Evolutionary conservation across 2,797 vertebrate species (phyloP), one percentile per base, ranked within the genome.

Genomic region (Eupleurogrammus muticus): DNA sequence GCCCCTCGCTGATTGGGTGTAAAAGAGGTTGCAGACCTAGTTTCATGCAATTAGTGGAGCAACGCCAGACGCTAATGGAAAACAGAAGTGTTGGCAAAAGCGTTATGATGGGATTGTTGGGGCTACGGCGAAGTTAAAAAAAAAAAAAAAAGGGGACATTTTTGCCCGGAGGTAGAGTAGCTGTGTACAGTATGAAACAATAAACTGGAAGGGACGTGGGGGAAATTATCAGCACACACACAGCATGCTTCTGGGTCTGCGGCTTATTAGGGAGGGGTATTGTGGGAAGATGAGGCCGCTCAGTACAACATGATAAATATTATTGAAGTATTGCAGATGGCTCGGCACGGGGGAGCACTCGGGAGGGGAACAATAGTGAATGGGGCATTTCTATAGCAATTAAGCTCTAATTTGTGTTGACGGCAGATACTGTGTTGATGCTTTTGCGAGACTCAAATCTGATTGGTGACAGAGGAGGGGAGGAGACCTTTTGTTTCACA

Each of bases 41-140:
- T 90, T 91, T 85, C 71, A 87, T 87, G 91, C 89, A 92, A 94
- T 94, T 93, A 94, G 85, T 87, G 83, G 89, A 89, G 84, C 90
- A 89, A 89, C 89, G 91, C 83, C 84, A 87, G 83, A 80, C 73
- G 66, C 78, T 90, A 92, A 90, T 91, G 84, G 81, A 87, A 83
- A 81, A 86, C 84, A 89, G 87, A 85, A 68, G 81, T 82, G 81
- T 85, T 87, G 84, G 86, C 85, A 83, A 82, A n/a, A 80, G 85
- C 78, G 72, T 79, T 73, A 67, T 76, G 81, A 82, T 77, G 80
- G 79, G 74, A 75, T 75, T 75, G 85, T 77, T 85, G 81, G 79
- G 83, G 82, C 80, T 46, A 82, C 60, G n/a, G 46, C 69, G 63
- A 75, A 79, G 73, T 70, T 14, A 66, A 70, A 74, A 63, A 57